phyloP scores from a whole-genome alignment of 2,888 invertebrate genomes.

The Thumatha senex region DNA sequence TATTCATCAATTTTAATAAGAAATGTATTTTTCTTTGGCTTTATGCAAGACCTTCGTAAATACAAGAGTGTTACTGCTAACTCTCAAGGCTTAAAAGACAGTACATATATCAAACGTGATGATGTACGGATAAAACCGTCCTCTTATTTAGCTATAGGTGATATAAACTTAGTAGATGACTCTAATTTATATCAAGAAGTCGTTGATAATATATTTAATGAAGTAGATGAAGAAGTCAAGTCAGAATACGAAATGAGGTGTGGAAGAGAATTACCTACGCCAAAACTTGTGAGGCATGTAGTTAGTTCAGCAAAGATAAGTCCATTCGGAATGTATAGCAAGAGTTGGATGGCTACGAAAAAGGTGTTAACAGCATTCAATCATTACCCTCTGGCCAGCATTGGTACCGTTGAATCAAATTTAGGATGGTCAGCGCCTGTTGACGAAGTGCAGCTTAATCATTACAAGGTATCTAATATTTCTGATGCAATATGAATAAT shows the following conservation, averaged over 20 bases:
- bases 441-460: conserved; percentile 85
- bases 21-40: conserved; percentile 88
- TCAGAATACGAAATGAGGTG: conserved; percentile 55
- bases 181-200: conserved; percentile 50
- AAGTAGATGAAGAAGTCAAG: conserved; percentile 36
- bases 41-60: conserved; percentile 64
- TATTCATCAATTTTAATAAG: conserved; percentile 85
- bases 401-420: conserved; percentile 59
- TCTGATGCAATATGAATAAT: not conserved
- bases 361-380: conserved; percentile 88
- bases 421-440: conserved; percentile 82
- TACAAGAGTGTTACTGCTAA: conserved; percentile 36
- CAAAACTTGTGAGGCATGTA: conserved; percentile 75
- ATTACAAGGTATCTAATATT: conserved; percentile 80
- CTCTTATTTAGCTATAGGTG: conserved; percentile 50
- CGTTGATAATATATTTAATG: conserved; percentile 44
- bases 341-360: conserved; percentile 87
- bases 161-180: conserved; percentile 60
- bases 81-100: conserved; percentile 42
- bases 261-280: conserved; percentile 51
- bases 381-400: conserved; percentile 87
- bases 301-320: conserved; percentile 84
- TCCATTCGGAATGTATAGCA: conserved; percentile 86
- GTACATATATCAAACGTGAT: conserved; percentile 69
- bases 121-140: conserved; percentile 62